Evolutionary conservation across 2,888 invertebrate genomes (phyloP).

Genomic region (Kuschelorhynchus macadamiae): DNA sequence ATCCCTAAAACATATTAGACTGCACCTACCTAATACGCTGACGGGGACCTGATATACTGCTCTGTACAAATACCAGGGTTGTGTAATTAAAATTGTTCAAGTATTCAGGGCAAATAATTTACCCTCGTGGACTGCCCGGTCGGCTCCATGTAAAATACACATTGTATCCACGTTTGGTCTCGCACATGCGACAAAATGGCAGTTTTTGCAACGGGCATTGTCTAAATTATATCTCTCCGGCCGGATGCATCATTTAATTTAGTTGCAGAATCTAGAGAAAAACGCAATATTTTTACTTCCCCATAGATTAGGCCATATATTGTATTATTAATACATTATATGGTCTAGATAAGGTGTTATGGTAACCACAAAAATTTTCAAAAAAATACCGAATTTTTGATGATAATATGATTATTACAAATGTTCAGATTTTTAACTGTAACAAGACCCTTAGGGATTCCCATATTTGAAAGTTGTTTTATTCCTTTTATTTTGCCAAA

Average conservation of each 20-base stretch:
- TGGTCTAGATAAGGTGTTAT: neutral
- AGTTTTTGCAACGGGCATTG: neutral
- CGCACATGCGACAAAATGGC: constrained; percentile 14
- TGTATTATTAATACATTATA: neutral
- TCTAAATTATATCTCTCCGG: neutral
- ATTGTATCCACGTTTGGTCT: constrained; percentile 28
- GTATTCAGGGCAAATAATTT: constrained; percentile 49
- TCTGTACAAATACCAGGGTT: constrained; percentile 49
- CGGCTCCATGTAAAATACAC: constrained; percentile 34
- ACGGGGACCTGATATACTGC: constrained; percentile 43
- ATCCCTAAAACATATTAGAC: constrained; percentile 46
- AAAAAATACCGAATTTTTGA: too few relatives aligned
- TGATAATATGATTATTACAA: too few relatives aligned
- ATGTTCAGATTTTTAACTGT: too few relatives aligned
- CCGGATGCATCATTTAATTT: too few relatives aligned
- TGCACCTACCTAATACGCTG: constrained; percentile 48
- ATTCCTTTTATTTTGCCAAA: too few relatives aligned
- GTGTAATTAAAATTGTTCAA: constrained; percentile 59
- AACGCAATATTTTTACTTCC: neutral
- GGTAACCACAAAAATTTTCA: too few relatives aligned
- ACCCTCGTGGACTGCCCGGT: constrained; percentile 26
- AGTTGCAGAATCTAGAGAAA: too few relatives aligned
- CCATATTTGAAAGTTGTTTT: too few relatives aligned
- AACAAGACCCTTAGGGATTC: too few relatives aligned
- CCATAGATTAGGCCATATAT: neutral